Base-by-base conservation (phyloP, 2,113 vertebrate genomes). In the Isurus oxyrinchus region DNA sequence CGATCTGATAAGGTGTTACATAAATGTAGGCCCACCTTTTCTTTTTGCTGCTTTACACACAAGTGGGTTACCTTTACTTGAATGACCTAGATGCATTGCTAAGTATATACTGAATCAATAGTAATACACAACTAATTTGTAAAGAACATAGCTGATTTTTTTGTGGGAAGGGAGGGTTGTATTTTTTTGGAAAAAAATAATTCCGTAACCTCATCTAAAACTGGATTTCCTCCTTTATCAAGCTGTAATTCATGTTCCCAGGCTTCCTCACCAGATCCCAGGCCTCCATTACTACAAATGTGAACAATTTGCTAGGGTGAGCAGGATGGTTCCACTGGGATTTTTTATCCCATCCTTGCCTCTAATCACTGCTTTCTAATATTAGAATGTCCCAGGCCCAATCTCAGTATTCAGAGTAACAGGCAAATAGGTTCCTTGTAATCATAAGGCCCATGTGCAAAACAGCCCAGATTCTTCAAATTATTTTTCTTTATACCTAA, bases 61-160 rank as follows among this genome's bases (percentile, higher is more conserved):
- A n/a, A 61, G 19, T 94, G 59, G 90, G 16, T 94, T 94, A 23
- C 57, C 57, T 40, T 93, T n/a, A 57, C 16, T 3, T 63, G 90
- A 94, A 40, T 94, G 90, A 59, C 53, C 59, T 94, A 63, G 90
- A 63, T 94, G 61, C 90, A 66, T 94, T 66, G n/a, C 90, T 23
- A 94, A 63, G 19, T 61, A 16, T 21, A 93, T 61, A 57, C 57
- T 93, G 88, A 61, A 94, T 94, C 59, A 63, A 94, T n/a, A 94
- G n/a, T 16, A 63, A 49, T 40, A 40, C 59, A 40, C 59, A 94
- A 61, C 35, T 7, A 61, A 93, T 63, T 40, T 63, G 59, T 94
- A n/a, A 94, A 63, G 59, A 63, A 63, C 31, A 10, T 7, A 57
- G 16, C 87, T 63, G 13, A 93, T 93, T n/a, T 87, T 93, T 23